A percentile compares a stretch with the other conserved stretches of the same genome.
Conservation (phyloP, 2,797 vertebrate genomes). For the Argentina silus region DNA sequence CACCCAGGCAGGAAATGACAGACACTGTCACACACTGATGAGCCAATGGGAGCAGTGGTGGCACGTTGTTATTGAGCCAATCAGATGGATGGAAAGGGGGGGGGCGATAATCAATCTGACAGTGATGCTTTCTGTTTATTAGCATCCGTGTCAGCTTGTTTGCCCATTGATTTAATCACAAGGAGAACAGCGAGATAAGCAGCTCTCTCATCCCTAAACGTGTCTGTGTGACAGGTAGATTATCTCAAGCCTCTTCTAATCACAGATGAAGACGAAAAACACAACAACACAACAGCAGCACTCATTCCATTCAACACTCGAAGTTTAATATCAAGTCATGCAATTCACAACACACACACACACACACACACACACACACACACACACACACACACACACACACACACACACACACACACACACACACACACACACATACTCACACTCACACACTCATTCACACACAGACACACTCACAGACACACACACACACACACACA, state of each 20-base stretch:
- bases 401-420: background rate
- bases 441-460: conserved; percentile 24
- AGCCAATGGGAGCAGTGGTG: conserved; percentile 37
- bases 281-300: background rate
- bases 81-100: conserved; percentile 54
- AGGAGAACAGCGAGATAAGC: conserved; percentile 39
- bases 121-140: conserved; percentile 58
- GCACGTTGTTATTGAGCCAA: conserved; percentile 38
- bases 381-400: conserved; percentile 4
- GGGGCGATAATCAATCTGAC: conserved; percentile 56
- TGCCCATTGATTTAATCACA: conserved; percentile 60
- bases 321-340: background rate
- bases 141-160: conserved; percentile 35
- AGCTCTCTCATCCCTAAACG: conserved; percentile 45
- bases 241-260: conserved; percentile 3
- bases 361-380: conserved; percentile 27
- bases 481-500: conserved; percentile 22
- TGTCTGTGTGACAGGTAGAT: background rate
- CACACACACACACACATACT: conserved; percentile 11
- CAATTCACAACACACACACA: conserved; percentile 24
- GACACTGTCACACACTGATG: conserved; percentile 42
- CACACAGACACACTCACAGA: conserved; percentile 3
- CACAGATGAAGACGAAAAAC: background rate
- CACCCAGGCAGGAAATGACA: conserved; percentile 26
- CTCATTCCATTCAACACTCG: background rate